phyloP scores from a whole-genome alignment of 2,888 invertebrate species.

The Sarcophaga rosellei region DNA sequence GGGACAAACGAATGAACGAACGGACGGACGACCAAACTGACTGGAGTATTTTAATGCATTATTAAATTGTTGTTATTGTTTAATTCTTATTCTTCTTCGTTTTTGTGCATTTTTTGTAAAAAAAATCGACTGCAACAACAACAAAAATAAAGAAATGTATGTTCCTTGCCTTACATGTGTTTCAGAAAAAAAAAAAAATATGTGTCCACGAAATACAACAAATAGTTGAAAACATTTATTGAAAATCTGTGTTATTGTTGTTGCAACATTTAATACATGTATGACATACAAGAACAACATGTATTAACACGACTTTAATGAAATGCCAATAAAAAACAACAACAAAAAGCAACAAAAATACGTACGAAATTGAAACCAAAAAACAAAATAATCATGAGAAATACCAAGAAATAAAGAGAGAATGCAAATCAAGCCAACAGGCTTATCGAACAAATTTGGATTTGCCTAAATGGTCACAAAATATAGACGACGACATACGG shows the following conservation, averaged over 20 bases:
- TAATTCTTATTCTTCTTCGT: conserved; percentile 34
- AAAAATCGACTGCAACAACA: no score
- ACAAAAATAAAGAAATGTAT: background rate
- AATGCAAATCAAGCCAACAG: conserved; percentile 61
- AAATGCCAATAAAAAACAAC: background rate
- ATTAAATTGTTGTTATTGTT: conserved; percentile 69
- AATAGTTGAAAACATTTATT: conserved; percentile 67
- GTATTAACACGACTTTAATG: conserved; percentile 59
- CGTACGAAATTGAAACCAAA: conserved; percentile 6
- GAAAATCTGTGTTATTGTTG: conserved; percentile 64
- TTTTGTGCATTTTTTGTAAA: background rate
- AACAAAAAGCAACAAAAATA: conserved; percentile 33
- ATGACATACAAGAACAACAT: conserved; percentile 67
- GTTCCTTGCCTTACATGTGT: background rate
- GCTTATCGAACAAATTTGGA: conserved; percentile 54
- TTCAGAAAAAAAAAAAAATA: background rate
- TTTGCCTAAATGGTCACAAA: conserved; percentile 49
- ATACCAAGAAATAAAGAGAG: conserved; percentile 63
- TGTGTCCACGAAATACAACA: conserved; percentile 59
- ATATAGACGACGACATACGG: background rate
- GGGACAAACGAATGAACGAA: background rate
- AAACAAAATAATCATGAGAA: conserved; percentile 40
- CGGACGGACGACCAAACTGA: conserved; percentile 15
- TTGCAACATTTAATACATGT: conserved; percentile 60
- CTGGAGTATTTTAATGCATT: conserved; percentile 42